Evolutionary conservation across 2,888 invertebrate genomes (phyloP), one percentile per base, ranked within the genome.

Genomic region (Acronicta aceris): DNA sequence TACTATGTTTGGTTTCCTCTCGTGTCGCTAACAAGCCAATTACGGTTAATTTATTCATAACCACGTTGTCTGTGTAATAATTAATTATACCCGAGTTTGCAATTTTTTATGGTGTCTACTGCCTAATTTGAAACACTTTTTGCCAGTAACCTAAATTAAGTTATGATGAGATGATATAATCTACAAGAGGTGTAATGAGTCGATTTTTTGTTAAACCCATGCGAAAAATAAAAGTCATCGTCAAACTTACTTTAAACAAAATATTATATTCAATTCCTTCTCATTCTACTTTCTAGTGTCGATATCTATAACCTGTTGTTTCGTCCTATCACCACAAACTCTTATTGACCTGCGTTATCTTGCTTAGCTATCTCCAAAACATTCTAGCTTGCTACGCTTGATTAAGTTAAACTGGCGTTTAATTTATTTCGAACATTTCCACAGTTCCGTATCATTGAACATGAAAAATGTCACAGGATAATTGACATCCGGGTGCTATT

Each of bases 11-110:
- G 59, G 66, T 56, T 41, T 48, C 50, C 55, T 58, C 73, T 74
- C 76, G 79, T 76, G 79, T 74, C 56, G 50, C 68, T 74, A 79
- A 81, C 74, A 61, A 70, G 60, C 71, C 66, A 74, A 77, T 81
- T 78, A 73, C 67, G 59, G 56, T 41, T 77, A 78, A 83, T 83
- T 81, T 66, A 77, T 79, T 77, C 66, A 78, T 71, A 76, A 71
- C 55, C 61, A 43, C 50, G 59, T 60, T 58, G 65, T 73, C 78
- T 76, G 71, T 72, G 68, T 76, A 75, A 76, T 69, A 58, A 56
- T 72, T 74, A 74, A 59, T 40, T 46, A 50, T 40, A 71, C 47
- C 46, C 49, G 38, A 43, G 56, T 41, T 56, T 57, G 21, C 21
- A 21, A 21, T 21, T 56, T 68, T 71, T 59, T 73, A 59, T 60